Conservation (phyloP, 2,888 invertebrate genomes). For the Rhabditoides inermis region DNA sequence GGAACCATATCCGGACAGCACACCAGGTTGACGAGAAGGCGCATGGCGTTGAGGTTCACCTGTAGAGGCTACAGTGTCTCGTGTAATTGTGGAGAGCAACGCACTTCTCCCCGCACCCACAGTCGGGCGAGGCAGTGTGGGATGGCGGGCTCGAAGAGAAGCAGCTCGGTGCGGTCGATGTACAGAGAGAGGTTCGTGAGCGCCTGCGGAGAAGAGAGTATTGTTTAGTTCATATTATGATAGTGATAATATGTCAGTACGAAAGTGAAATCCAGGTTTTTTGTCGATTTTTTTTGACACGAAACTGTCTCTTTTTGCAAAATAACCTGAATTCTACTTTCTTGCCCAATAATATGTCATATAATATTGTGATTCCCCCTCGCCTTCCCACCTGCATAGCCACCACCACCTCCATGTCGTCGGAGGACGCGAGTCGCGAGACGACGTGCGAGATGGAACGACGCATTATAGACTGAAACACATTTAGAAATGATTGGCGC, state of each 20-base stretch:
- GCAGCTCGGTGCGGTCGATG: constrained; percentile 34
- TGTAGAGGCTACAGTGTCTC: constrained; percentile 20
- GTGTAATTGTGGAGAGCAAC: neutral
- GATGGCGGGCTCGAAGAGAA: constrained; percentile 31
- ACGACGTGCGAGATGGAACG: constrained; percentile 28
- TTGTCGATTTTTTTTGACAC: too few relatives aligned
- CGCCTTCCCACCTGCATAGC: constrained; percentile 37
- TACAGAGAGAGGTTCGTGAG: constrained; percentile 43
- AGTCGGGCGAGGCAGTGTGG: constrained; percentile 26
- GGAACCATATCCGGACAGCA: constrained; percentile 62
- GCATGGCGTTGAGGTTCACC: constrained; percentile 54
- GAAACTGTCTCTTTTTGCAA: too few relatives aligned
- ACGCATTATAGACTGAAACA: constrained; percentile 20
- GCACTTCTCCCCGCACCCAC: neutral
- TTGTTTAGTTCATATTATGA: too few relatives aligned
- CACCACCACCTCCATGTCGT: constrained; percentile 43
- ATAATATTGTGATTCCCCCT: too few relatives aligned
- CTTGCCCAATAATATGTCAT: too few relatives aligned
- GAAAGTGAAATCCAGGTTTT: too few relatives aligned
- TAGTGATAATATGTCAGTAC: too few relatives aligned
- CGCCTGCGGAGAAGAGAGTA: too few relatives aligned
- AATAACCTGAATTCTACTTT: too few relatives aligned
- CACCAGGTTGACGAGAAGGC: constrained; percentile 61
- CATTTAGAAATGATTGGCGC: neutral
- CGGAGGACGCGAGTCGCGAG: constrained; percentile 24